Base-by-base conservation (phyloP, 2,888 invertebrate species). In the Thereva nobilitata region DNA sequence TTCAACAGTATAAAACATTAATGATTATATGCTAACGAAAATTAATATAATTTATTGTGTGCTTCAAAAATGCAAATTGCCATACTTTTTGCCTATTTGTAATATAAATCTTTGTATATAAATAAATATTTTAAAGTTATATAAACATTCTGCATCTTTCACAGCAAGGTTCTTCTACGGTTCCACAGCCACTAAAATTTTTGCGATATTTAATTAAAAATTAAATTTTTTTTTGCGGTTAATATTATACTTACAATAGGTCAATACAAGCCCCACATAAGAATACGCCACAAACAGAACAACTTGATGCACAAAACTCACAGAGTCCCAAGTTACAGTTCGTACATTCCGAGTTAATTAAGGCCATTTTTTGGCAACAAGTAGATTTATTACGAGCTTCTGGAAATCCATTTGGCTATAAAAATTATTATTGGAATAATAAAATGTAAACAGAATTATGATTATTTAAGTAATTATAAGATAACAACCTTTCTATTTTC, bases 241-340 rank as follows among this genome's bases (percentile, higher is more conserved):
- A 55, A 12, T 23, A 23, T 23, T 23, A 9, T 49, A 70, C 72
- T 72, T 68, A 73, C 73, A 73, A 73, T n/a, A 73, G 49, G 52
- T 68, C 66, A 61, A 73, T 71, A 41, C 73, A 73, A 34, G 68
- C 68, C 2, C 50, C 56, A 42, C 73, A 73, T 3, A 73, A 40
- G 34, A 71, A 70, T 50, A 61, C 50, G 0, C 71, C 67, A 50
- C 73, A 73, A 3, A 12, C 53, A 9, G 53, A 50, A 54, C 73
- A 73, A 9, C 70, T 71, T n/a, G 69, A 71, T 1, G 71, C 72
- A 57, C 73, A 73, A 66, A 67, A 70, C 68, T 73, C 73, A 63
- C 73, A 73, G 2, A 73, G 47, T 34, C 63, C 61, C 38, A 73
- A 64, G 64, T 73, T 72, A 49, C 73, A 73, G 66, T 73, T 73